Base-by-base conservation (phyloP, 2,888 invertebrate genomes). In the Alsophila aescularia region DNA sequence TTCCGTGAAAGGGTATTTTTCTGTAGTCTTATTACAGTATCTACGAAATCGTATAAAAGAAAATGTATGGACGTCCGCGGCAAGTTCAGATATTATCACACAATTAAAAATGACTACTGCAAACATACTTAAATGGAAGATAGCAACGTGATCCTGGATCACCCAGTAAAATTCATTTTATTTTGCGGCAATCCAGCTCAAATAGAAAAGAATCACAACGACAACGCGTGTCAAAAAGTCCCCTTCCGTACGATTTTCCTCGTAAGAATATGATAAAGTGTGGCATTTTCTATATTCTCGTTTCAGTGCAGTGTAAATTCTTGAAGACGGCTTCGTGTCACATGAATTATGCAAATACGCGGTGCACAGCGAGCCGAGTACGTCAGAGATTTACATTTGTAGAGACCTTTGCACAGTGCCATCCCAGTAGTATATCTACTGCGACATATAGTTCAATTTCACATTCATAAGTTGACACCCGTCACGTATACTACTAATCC, bases 321-420 rank as follows among this genome's bases (percentile, higher is more conserved):
- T 83, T 81, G 68, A 72, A 77, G 76, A 79, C 79, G 80, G 78
- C 78, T 79, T 76, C 73, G 69, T 79, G 83, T 85, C 83, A 81
- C 82, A 84, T 87, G 85, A 87, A 87, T 87, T 88, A 85, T 85
- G 83, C 72, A 85, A 83, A 87, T 83, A 74, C 73, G 68, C 66
- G 71, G 70, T 78, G 79, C 82, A 79, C 68, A 60, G 55, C 52
- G 70, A 73, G 69, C 73, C 73, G 77, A 77, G 73, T 73, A 73
- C 71, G 75, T 77, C 66, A 65, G 64, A 79, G 80, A 86, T 84
- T 84, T 83, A 80, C 77, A 79, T 79, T 75, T 57, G 67, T 64
- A 67, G 63, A 64, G 68, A 74, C 73, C 72, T 75, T 71, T 27
- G 10, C 39, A 44, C 32, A 49, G 43, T 39, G 14, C 14, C 15